Percentiles rank a stretch among this genome's conserved stretches.
These are phyloP conservation scores for Baryphthengus martii DNA, from an alignment of 2,113 vertebrate genomes.

Conservation along the genomic window DNA sequence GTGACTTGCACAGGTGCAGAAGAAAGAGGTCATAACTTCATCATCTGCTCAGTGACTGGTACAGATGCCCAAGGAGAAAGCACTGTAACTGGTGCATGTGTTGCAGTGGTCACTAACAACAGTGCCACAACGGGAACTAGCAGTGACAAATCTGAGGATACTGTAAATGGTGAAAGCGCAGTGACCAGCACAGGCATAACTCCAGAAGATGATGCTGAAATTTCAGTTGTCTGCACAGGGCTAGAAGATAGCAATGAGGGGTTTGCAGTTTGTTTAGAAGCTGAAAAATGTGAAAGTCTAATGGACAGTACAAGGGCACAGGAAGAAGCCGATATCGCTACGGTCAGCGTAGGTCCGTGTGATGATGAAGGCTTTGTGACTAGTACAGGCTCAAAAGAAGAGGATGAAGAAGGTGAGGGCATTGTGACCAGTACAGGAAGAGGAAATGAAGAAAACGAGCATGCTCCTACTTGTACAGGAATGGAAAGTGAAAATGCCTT, in stretches of 20 bases:
- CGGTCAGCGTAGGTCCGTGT: constrained; percentile 26
- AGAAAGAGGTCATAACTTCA: constrained; percentile 16
- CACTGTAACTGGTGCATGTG: constrained; percentile 24
- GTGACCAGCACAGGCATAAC: constrained; percentile 82
- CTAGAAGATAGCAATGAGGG: constrained; percentile 67
- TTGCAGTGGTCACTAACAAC: not conserved
- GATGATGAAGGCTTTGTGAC: constrained; percentile 79
- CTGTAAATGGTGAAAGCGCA: constrained; percentile 70
- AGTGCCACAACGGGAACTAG: not conserved
- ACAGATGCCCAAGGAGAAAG: constrained; percentile 57
- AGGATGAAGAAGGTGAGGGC: constrained; percentile 78
- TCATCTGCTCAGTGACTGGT: constrained; percentile 53
- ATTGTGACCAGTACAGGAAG: constrained; percentile 79
- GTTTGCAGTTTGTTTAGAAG: constrained; percentile 59
- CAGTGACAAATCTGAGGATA: constrained; percentile 58
- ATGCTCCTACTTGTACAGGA: constrained; percentile 58
- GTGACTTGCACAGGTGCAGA: constrained; percentile 75
- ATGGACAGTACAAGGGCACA: constrained; percentile 68
- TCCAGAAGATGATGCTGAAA: constrained; percentile 75
- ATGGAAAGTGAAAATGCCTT: constrained; percentile 49
- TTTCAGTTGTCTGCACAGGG: constrained; percentile 64
- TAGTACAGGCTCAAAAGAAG: constrained; percentile 81
- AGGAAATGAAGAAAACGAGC: constrained; percentile 74
- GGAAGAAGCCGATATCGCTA: not conserved
- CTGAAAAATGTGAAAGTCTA: constrained; percentile 62